phyloP scores from a whole-genome alignment of 2,797 vertebrate genomes.

The Oryzias dopingdopingensis region DNA sequence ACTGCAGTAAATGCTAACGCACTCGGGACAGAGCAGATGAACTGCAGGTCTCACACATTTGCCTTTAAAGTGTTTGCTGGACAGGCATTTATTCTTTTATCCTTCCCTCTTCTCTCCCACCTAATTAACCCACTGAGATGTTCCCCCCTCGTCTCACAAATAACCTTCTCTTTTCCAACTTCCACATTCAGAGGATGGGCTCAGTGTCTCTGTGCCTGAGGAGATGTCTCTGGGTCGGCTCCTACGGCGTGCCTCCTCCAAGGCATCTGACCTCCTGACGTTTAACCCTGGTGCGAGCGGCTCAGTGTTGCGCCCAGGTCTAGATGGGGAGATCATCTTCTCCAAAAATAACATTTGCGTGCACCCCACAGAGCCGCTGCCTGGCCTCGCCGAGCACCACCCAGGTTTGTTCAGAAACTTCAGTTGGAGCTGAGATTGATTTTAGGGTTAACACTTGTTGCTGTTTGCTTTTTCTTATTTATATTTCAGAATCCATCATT shows the following conservation, averaged over 20 bases:
- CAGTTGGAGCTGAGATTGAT: not conserved
- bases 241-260: conserved; percentile 93
- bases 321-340: conserved; percentile 95
- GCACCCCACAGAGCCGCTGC: conserved; percentile 89
- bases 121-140: not conserved
- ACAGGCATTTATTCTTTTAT: not conserved
- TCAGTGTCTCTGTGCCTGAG: conserved; percentile 72
- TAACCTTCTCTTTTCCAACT: not conserved
- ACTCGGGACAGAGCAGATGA: conserved; percentile 32
- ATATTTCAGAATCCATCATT: too few relatives aligned
- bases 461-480: too few relatives aligned
- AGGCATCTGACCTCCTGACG: conserved; percentile 96
- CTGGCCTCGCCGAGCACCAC: conserved; percentile 89
- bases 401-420: conserved; percentile 80
- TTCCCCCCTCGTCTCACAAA: not conserved
- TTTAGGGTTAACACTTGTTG: too few relatives aligned
- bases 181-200: conserved; percentile 85
- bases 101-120: not conserved
- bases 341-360: conserved; percentile 99
- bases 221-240: conserved; percentile 98
- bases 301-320: conserved; percentile 69
- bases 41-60: conserved; percentile 1
- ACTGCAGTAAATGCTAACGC: conserved; percentile 48
- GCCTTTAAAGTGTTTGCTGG: conserved; percentile 3
- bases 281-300: conserved; percentile 79